Conservation (phyloP, 2,888 invertebrate genomes). For the Agriopis marginaria region DNA sequence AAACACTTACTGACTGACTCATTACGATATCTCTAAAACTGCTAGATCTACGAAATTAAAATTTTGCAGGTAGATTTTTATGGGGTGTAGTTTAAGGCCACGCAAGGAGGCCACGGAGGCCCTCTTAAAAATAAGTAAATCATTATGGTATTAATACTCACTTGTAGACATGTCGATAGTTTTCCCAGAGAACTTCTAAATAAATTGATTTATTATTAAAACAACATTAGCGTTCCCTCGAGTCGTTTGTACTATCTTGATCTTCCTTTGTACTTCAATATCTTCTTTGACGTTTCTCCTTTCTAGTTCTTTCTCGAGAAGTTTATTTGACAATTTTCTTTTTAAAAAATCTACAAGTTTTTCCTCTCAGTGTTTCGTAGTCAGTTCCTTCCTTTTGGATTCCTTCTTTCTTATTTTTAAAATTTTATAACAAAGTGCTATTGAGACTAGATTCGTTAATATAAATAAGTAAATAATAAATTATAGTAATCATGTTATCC, state of each 20-base stretch:
- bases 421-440: constrained; percentile 80
- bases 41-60: too few species aligned
- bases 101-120: too few species aligned
- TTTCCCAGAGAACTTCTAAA: constrained; percentile 72
- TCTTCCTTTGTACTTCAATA: constrained; percentile 73
- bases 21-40: too few species aligned
- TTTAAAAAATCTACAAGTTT: constrained; percentile 39
- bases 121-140: not conserved
- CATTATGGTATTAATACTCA: constrained; percentile 59
- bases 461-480: constrained; percentile 79
- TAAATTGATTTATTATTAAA: constrained; percentile 78
- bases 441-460: constrained; percentile 84
- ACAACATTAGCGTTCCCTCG: constrained; percentile 74
- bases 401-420: constrained; percentile 57
- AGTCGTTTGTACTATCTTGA: constrained; percentile 73
- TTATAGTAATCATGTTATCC: constrained; percentile 79
- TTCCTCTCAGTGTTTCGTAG: constrained; percentile 41
- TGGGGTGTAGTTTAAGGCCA: too few species aligned
- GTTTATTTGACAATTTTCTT: constrained; percentile 43
- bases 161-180: constrained; percentile 78
- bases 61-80: too few species aligned
- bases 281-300: constrained; percentile 39
- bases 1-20: too few species aligned
- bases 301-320: constrained; percentile 21
- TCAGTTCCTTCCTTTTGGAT: constrained; percentile 40